Percentiles rank a stretch among this genome's conserved stretches.
phyloP scores from a whole-genome alignment of 2,113 vertebrate species.

The Laticauda laticaudata region DNA sequence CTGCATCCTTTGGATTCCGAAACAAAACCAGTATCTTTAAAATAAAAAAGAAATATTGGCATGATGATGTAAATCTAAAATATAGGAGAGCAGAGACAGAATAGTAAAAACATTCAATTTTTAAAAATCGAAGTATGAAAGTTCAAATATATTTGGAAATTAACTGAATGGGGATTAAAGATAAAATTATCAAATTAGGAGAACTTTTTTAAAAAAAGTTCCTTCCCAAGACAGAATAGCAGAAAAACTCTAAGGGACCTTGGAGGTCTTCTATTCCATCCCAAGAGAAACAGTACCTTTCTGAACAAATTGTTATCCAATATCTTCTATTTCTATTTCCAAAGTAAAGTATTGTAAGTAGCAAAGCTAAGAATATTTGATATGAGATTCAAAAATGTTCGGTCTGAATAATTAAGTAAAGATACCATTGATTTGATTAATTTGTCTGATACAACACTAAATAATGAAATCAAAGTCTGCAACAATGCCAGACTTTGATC shows the following conservation, averaged over 20 bases:
- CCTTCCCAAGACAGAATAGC: not conserved
- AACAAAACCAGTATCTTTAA: slow-evolving; percentile 24
- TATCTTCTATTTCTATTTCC: not conserved
- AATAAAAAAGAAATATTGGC: not conserved
- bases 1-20: slow-evolving; percentile 21
- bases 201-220: not conserved
- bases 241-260: not conserved
- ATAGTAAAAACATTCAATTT: not conserved
- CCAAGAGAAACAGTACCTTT: not conserved
- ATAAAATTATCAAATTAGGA: not conserved
- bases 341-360: not conserved
- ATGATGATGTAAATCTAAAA: not conserved
- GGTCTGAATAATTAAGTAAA: not conserved
- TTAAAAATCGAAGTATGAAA: not conserved
- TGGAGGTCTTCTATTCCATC: not conserved
- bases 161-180: not conserved
- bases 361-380: not conserved
- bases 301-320: not conserved
- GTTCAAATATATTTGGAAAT: not conserved
- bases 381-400: not conserved
- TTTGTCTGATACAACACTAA: not conserved
- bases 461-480: not conserved
- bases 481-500: not conserved
- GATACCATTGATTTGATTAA: not conserved
- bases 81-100: not conserved